Evolutionary conservation across 2,888 invertebrate species (phyloP).

Genomic region (Orthonevra nobilis): DNA sequence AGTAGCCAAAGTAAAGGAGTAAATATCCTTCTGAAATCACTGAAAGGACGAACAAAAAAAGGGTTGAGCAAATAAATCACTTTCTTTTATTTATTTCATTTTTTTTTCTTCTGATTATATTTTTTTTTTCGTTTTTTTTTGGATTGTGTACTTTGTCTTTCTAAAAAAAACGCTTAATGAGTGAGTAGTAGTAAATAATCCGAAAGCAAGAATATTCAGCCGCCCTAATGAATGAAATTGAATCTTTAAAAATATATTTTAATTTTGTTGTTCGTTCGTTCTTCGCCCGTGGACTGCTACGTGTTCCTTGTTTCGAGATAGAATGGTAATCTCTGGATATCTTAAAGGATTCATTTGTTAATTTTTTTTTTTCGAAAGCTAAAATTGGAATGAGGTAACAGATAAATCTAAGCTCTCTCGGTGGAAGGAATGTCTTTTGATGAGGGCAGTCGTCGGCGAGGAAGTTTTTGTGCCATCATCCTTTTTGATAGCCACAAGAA

Average conservation of each 20-base stretch:
- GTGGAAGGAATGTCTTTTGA: slow-evolving; percentile 43
- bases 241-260: slow-evolving; percentile 68
- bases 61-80: slow-evolving; percentile 78
- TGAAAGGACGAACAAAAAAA: slow-evolving; percentile 71
- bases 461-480: slow-evolving; percentile 17
- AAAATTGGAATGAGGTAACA: slow-evolving; percentile 40
- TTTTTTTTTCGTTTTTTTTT: slow-evolving; percentile 37
- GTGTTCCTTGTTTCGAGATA: slow-evolving; percentile 24
- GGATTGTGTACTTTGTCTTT: slow-evolving; percentile 45
- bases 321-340: slow-evolving; percentile 64
- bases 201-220: slow-evolving; percentile 58
- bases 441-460: slow-evolving; percentile 40
- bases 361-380: slow-evolving; percentile 51
- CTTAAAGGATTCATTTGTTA: slow-evolving; percentile 69
- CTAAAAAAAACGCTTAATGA: slow-evolving; percentile 64
- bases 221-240: slow-evolving; percentile 67
- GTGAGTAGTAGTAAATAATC: slow-evolving; percentile 69
- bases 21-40: slow-evolving; percentile 64
- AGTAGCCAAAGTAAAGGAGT: slow-evolving; percentile 59
- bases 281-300: slow-evolving; percentile 20
- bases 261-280: slow-evolving; percentile 27
- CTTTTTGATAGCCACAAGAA: slow-evolving; percentile 67
- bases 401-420: slow-evolving; percentile 55
- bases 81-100: slow-evolving; percentile 73
- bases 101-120: slow-evolving; percentile 53